Evolutionary conservation across 2,797 vertebrate species (phyloP), one percentile per base, ranked within the genome.

Genomic region (Cephalopachus bancanus): DNA sequence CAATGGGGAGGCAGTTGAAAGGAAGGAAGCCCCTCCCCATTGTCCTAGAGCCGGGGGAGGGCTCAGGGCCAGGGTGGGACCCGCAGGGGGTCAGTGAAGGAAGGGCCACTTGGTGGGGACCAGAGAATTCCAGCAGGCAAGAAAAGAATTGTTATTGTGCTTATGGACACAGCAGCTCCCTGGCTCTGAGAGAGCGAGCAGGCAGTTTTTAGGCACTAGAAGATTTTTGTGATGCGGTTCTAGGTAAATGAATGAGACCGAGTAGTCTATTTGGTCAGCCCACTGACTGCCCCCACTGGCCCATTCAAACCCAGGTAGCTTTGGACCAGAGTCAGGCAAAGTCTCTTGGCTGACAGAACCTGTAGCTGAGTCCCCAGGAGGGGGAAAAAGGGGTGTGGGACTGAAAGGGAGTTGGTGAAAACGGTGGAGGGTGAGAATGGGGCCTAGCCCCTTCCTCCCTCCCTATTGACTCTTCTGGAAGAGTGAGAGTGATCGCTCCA

Each of bases 151-250:
- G 0, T 98, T 98, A 97, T 99, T 99, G 99, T 99, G 99, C 99
- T 99, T 99, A 98, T 98, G 97, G 98, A 98, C 98, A 98, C 98
- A 98, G 98, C 98, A 98, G 98, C 98, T 98, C 98, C 98, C 98
- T 97, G 98, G 98, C 98, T 98, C 95, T 95, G 97, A 98, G 98
- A 98, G 97, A 95, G 97, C 60, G 17, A 98, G 98, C 98, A 98
- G 98, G 98, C 97, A 95, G 98, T 98, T 98, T 98, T 97, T 98
- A 99, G 99, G 99, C 99, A 99, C 98, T 99, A 98, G 98, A 98
- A 98, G 98, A 98, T 98, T 98, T 98, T 97, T 96, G 97, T 97
- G 97, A 98, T 97, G 98, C 84, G 95, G 98, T 96, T 96, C 94
- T 96, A 95, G 95, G 96, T 96, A 72, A 91, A 92, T 69, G 93